Percentiles rank a stretch among this genome's conserved stretches.
Evolutionary conservation across 2,113 vertebrate genomes (phyloP).

Genomic region (Myiopsitta monachus): DNA sequence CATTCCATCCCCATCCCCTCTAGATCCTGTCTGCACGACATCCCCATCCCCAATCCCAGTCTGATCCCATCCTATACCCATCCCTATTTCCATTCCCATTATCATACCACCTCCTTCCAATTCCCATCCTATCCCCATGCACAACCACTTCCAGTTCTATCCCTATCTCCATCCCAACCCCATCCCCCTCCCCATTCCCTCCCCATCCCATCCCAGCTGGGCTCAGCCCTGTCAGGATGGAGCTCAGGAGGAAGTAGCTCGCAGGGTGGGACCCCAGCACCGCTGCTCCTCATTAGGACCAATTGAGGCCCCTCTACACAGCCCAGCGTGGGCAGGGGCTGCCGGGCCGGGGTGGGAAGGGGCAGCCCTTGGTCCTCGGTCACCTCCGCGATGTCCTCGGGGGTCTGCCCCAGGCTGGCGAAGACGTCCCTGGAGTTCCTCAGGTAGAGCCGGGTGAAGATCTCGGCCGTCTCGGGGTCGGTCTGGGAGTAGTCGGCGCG

Average conservation of each 20-base stretch:
- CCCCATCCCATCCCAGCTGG: not conserved
- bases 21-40: not conserved
- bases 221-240: not conserved
- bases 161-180: too few relatives aligned
- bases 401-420: slow-evolving; percentile 75
- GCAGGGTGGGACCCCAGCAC: rapidly evolving
- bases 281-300: rapidly evolving
- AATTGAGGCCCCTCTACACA: not conserved
- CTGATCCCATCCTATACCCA: too few relatives aligned
- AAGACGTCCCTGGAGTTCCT: slow-evolving; percentile 76
- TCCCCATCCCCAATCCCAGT: not conserved
- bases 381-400: slow-evolving; percentile 76
- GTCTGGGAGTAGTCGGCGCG: slow-evolving; percentile 68
- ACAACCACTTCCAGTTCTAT: too few relatives aligned
- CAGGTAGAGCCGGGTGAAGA: slow-evolving; percentile 79
- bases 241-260: not conserved
- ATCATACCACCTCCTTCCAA: not conserved
- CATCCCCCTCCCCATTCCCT: not conserved
- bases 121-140: too few relatives aligned
- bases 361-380: not conserved
- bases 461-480: slow-evolving; percentile 67
- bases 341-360: not conserved
- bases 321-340: not conserved
- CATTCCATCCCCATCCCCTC: not conserved
- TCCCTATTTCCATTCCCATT: too few relatives aligned